Conservation (phyloP, 2,888 invertebrate genomes). For the Steinernema scapterisci region DNA sequence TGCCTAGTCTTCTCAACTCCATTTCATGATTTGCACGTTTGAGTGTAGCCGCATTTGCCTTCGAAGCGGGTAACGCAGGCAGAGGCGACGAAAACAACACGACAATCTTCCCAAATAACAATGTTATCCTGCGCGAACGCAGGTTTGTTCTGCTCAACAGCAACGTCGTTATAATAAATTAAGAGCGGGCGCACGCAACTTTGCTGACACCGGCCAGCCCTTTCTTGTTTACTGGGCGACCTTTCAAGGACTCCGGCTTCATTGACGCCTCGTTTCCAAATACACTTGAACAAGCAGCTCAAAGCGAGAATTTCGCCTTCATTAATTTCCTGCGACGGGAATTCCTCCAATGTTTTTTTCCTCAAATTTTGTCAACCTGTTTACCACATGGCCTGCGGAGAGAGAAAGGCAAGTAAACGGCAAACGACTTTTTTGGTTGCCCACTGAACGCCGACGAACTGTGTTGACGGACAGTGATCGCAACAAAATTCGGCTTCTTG, state of each 20-base stretch:
- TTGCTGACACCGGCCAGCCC: neutral
- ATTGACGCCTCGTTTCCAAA: too few species aligned
- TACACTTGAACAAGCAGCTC: too few species aligned
- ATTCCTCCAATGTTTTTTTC: neutral
- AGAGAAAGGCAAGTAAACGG: neutral
- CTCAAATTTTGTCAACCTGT: slow-evolving; percentile 23
- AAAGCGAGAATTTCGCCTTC: too few species aligned
- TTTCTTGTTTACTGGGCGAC: neutral
- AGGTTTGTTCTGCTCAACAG: slow-evolving; percentile 6
- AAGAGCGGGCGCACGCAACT: neutral
- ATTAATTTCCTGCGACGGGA: too few species aligned
- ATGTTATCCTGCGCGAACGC: slow-evolving; percentile 25
- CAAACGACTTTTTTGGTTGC: slow-evolving; percentile 30
- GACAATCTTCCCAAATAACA: neutral
- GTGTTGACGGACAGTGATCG: slow-evolving; percentile 25
- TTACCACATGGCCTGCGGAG: neutral
- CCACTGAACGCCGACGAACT: slow-evolving; percentile 9
- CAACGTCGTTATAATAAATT: slow-evolving; percentile 25
- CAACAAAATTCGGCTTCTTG: slow-evolving; percentile 31
- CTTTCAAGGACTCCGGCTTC: neutral
- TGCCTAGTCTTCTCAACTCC: neutral
- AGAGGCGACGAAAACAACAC: slow-evolving; percentile 12
- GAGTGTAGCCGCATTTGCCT: neutral
- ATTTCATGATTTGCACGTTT: neutral
- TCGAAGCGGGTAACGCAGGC: neutral